Evolutionary conservation across 2,888 invertebrate species (phyloP), one percentile per base, ranked within the genome.

Genomic region (Sarcophaga subvicina): DNA sequence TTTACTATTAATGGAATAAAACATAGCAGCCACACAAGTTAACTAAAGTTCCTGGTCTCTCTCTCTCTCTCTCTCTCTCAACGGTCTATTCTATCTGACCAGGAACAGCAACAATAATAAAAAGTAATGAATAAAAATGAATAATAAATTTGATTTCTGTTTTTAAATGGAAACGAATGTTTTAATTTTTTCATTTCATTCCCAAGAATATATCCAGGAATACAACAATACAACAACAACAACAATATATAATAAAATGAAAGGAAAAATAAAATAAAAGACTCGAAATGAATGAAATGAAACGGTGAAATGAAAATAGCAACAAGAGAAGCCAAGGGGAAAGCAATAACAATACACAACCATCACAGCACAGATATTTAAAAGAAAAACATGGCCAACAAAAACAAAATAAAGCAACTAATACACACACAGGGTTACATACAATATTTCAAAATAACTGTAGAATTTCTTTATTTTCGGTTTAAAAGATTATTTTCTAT

Each of bases 141-240:
- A 80, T 73, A 72, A 64, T 70, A 86, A 86, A 37, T 37, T 37
- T 86, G 80, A 86, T 83, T 80, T 83, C 22, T 45, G 45, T 11
- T 78, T 49, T 78, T 70, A 83, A 78, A 83, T 66, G 60, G 77
- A 83, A 83, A 86, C 67, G 78, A 72, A 86, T 86, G 80, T 83
- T 83, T 80, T 83, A 71, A 78, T 75, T 80, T 73, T 77, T 78
- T 22, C 80, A 77, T 17, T 54, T 17, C 12, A 1, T 4, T 4
- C 17, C 54, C 17, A 59, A 69, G 45, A 64, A 77, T 64, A 72
- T 80, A 83, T 62, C 10, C 76, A 82, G 12, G 27, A 69, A 73
- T 22, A 37, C 14, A 60, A 27, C 64, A 27, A 12, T 59, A 47
- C 20, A 60, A 71, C 3, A 22, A 59, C 45, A 70, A n/a, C 47